Evolutionary conservation across 2,888 invertebrate genomes (phyloP).

Genomic region (Xestobium rufovillosum): DNA sequence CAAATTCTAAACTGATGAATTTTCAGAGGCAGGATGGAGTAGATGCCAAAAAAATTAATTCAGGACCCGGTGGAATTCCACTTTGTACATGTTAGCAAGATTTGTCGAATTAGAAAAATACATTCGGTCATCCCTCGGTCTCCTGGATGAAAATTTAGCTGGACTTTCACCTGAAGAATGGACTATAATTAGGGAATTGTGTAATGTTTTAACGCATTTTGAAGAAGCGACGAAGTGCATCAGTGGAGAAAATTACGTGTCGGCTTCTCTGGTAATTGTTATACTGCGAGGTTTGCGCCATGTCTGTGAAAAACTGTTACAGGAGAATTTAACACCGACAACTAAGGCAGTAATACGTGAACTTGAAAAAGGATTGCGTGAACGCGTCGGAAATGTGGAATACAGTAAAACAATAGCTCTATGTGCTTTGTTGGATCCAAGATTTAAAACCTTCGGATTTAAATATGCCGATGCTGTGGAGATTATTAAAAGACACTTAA

Average conservation of each 20-base stretch:
- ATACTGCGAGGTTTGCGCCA: slow-evolving; percentile 20
- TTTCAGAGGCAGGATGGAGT: slow-evolving; percentile 2
- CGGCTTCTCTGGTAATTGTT: slow-evolving; percentile 22
- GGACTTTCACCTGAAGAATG: background rate
- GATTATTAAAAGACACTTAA: slow-evolving; percentile 3
- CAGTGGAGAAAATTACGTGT: slow-evolving; percentile 23
- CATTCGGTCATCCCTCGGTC: background rate
- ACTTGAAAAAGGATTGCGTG: background rate
- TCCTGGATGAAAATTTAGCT: background rate
- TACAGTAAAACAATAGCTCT: slow-evolving; percentile 17
- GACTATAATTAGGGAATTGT: background rate
- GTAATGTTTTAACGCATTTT: slow-evolving; percentile 1
- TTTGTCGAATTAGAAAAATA: background rate
- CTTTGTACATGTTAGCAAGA: background rate
- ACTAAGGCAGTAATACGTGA: background rate
- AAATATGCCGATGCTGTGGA: slow-evolving; percentile 9
- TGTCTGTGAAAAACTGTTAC: slow-evolving; percentile 1
- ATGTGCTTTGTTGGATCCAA: slow-evolving; percentile 22
- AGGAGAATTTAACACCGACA: background rate
- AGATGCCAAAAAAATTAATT: background rate
- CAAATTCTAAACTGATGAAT: slow-evolving; percentile 1
- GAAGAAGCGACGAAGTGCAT: slow-evolving; percentile 22
- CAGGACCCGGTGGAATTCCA: background rate
- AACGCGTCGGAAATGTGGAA: slow-evolving; percentile 20
- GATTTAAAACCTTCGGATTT: slow-evolving; percentile 22